phyloP scores from a whole-genome alignment of 2,888 invertebrate genomes.

The Hyposoter dolosus region DNA sequence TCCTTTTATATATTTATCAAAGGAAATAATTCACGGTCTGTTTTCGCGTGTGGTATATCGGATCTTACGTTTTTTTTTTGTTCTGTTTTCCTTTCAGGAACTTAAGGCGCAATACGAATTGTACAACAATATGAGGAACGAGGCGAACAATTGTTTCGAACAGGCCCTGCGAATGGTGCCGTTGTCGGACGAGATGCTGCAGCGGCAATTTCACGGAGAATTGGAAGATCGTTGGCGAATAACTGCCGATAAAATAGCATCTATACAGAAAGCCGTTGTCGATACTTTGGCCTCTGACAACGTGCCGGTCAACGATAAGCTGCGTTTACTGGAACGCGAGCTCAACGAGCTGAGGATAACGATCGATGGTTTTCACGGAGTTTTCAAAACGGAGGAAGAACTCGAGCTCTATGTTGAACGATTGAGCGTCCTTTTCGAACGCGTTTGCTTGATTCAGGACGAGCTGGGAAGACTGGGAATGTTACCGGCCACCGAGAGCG shows the following conservation, averaged over 20 bases:
- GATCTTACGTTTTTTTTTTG: background rate
- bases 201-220: constrained; percentile 92
- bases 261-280: constrained; percentile 89
- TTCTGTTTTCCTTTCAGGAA: constrained; percentile 86
- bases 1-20: constrained; percentile 53
- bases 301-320: constrained; percentile 90
- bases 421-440: constrained; percentile 90
- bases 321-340: constrained; percentile 91
- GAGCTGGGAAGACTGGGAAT: constrained; percentile 92
- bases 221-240: constrained; percentile 92
- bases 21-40: constrained; percentile 28
- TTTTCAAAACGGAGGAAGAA: constrained; percentile 94
- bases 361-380: constrained; percentile 90
- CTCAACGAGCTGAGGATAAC: constrained; percentile 90
- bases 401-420: constrained; percentile 92
- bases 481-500: constrained; percentile 91
- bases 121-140: constrained; percentile 91
- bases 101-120: constrained; percentile 95
- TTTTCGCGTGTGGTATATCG: constrained; percentile 35
- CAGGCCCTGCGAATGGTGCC: constrained; percentile 92
- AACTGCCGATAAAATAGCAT: constrained; percentile 88
- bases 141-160: constrained; percentile 91
- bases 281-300: constrained; percentile 91
- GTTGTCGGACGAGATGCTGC: constrained; percentile 93
- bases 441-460: constrained; percentile 92